Conservation (phyloP, 2,797 vertebrate genomes). For the Poeciliopsis presidionis region DNA sequence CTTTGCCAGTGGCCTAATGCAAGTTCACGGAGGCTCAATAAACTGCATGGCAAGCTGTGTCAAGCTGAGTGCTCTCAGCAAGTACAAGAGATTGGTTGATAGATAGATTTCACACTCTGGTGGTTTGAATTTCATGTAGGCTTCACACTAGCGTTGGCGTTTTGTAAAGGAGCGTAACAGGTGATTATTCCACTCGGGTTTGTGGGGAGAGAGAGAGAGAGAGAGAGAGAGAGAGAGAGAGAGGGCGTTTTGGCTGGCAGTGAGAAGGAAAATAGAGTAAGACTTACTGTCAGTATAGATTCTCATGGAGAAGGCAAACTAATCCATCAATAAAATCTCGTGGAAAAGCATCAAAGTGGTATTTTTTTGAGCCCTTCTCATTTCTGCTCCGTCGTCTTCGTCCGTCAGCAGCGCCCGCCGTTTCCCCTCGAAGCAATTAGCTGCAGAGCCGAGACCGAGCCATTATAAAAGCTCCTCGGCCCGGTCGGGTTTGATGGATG, state of each 20-base stretch:
- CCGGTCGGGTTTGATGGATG: constrained; percentile 30
- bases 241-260: background rate
- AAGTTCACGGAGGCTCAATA: constrained; percentile 47
- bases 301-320: background rate
- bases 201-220: background rate
- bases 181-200: constrained; percentile 71
- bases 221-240: background rate
- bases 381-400: background rate
- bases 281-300: background rate
- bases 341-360: background rate
- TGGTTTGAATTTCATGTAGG: constrained; percentile 53
- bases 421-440: constrained; percentile 59
- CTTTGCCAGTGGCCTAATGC: constrained; percentile 32
- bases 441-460: background rate
- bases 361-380: background rate
- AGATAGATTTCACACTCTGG: constrained; percentile 72
- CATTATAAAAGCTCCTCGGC: background rate
- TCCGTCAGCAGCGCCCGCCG: background rate
- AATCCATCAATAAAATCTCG: background rate
- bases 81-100: constrained; percentile 60
- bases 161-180: constrained; percentile 72
- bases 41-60: constrained; percentile 50
- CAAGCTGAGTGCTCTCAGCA: constrained; percentile 42
- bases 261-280: background rate
- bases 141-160: constrained; percentile 61